Evolutionary conservation across 2,797 vertebrate genomes (phyloP), one percentile per base, ranked within the genome.

Genomic region (Melanotaenia parkinsoni): DNA sequence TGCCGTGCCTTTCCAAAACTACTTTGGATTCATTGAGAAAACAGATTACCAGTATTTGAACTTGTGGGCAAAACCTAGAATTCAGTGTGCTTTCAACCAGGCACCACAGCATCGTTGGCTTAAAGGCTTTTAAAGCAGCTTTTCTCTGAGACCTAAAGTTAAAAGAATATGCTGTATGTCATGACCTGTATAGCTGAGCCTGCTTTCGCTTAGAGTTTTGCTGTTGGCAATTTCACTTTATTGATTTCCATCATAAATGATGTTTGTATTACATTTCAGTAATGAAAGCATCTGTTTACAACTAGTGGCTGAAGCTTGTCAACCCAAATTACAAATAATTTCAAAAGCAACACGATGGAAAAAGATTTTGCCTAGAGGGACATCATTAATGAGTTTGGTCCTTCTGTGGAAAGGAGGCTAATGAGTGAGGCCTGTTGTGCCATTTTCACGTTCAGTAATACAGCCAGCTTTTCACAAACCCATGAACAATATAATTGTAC

Each of bases 1-100:
- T 63, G 73, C 63, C 67, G 35, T 37, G 4, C 69, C 61, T 76
- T 77, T 89, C 82, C 83, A 82, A 88, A 90, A 82, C 83, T 77
- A 63, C 79, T 64, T 67, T 67, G 80, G 74, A 86, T 80, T 58
- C 76, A 72, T 85, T 70, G 50, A 81, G 58, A 84, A 82, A 67
- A 40, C 35, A n/a, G 45, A 78, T 76, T 83, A 78, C 78, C 79
- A 80, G 51, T 37, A 70, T 40, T 63, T 60, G 24, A 86, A 84
- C 54, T 64, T 67, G 64, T 67, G 74, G 72, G 69, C 82, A 70
- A 79, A 64, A 78, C 81, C 45, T 64, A 85, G 78, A 70, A 72
- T 56, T 63, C 74, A 73, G 76, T 32, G 13, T 68, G 8, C 28
- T 63, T 45, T 20, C 8, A n/a, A 20, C 16, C 68, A 88, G 81